A percentile compares a stretch with the other conserved stretches of the same genome.
Evolutionary conservation across 2,113 vertebrate species (phyloP).

Genomic region (Tapirus terrestris): DNA sequence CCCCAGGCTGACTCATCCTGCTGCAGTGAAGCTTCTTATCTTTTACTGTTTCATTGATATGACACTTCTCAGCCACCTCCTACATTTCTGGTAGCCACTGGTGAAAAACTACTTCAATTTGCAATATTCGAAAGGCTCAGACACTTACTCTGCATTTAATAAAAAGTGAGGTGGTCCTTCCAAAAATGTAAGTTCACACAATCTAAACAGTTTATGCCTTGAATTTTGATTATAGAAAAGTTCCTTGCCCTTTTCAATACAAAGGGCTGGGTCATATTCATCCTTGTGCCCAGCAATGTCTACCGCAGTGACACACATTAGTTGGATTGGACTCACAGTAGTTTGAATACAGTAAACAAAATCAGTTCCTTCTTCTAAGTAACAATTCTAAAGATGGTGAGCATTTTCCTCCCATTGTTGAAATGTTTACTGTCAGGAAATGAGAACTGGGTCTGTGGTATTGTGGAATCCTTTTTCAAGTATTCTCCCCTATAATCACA

Average conservation of each 20-base stretch:
- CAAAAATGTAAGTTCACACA: neutral
- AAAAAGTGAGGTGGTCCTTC: neutral
- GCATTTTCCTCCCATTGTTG: neutral
- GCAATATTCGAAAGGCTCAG: neutral
- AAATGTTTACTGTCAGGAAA: neutral
- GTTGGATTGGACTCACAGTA: neutral
- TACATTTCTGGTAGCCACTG: neutral
- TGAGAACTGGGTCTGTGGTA: neutral
- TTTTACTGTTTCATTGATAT: neutral
- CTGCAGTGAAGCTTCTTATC: neutral
- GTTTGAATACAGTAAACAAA: neutral
- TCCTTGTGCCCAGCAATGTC: neutral
- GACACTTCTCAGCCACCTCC: neutral
- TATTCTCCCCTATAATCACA: neutral
- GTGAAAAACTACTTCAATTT: neutral
- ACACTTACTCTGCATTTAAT: neutral
- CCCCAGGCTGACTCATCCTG: neutral
- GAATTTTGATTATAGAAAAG: neutral
- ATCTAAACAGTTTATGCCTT: neutral
- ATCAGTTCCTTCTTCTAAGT: neutral
- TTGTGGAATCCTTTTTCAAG: neutral
- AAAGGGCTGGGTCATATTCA: neutral
- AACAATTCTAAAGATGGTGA: neutral
- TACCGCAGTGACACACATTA: neutral
- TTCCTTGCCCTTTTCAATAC: neutral